These are phyloP conservation scores for Synchiropus splendidus DNA, from an alignment of 2,113 vertebrate species.

Conservation along the genomic window DNA sequence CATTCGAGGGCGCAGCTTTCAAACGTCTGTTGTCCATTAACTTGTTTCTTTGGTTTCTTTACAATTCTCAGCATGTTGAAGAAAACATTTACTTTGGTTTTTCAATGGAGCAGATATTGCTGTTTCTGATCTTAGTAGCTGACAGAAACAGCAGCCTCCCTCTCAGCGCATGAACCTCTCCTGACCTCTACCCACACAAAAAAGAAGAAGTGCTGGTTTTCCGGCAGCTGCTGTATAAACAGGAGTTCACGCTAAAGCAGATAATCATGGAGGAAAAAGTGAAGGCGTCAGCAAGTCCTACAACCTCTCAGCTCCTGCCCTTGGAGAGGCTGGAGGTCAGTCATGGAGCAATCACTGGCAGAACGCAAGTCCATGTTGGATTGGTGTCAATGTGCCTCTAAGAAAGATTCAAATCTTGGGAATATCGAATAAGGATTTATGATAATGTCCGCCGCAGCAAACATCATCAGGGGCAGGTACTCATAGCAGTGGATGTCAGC, in stretches of 20 bases:
- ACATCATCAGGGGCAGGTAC: neutral
- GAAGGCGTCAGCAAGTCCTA: conserved; percentile 28
- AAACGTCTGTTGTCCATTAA: too few species aligned
- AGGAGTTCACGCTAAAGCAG: conserved; percentile 8
- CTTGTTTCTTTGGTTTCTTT: too few species aligned
- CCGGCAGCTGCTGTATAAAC: conserved; percentile 20
- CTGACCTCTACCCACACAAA: conserved; percentile 12
- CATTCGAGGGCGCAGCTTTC: too few species aligned
- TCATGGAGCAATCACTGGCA: conserved; percentile 12
- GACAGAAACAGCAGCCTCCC: conserved; percentile 3
- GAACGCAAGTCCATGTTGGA: conserved; percentile 5
- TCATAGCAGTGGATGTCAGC: conserved; percentile 26
- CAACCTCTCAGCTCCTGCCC: conserved; percentile 8
- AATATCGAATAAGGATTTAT: conserved; percentile 1
- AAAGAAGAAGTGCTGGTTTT: conserved; percentile 3
- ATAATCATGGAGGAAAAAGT: conserved; percentile 19
- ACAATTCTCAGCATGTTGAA: too few species aligned
- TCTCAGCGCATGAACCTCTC: conserved; percentile 2
- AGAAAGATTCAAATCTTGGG: neutral
- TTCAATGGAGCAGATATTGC: too few species aligned
- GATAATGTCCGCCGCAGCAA: neutral
- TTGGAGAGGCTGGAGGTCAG: conserved; percentile 20
- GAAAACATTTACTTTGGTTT: too few species aligned
- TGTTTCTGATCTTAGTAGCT: conserved; percentile 1
- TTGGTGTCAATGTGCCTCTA: conserved; percentile 14